These are phyloP conservation scores for Athene noctua DNA, from an alignment of 2,113 vertebrate genomes.

Conservation along the genomic window DNA sequence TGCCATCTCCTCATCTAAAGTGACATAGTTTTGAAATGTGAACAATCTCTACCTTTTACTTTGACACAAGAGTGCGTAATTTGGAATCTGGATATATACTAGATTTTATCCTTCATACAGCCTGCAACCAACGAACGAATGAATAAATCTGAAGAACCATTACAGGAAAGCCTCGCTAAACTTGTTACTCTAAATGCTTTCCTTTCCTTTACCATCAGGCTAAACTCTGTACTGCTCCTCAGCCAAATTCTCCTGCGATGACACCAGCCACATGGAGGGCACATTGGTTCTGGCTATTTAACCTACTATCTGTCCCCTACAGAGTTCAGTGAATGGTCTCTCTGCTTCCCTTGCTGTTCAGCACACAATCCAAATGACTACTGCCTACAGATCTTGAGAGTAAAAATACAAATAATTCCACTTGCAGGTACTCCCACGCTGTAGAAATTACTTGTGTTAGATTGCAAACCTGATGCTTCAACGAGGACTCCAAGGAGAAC, in stretches of 20 bases:
- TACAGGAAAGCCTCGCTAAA: not conserved
- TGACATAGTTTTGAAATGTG: not conserved
- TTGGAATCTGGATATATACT: not conserved
- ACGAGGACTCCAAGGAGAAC: not conserved
- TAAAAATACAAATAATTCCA: not conserved
- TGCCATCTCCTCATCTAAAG: not conserved
- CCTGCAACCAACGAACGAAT: not conserved
- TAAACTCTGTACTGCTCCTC: not conserved
- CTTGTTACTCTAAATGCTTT: not conserved
- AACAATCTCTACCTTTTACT: not conserved
- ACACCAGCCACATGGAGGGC: not conserved
- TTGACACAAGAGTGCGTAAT: not conserved
- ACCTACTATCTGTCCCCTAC: not conserved
- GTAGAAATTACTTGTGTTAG: not conserved
- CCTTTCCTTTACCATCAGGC: not conserved
- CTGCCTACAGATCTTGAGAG: not conserved
- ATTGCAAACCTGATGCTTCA: not conserved
- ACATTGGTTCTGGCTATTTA: not conserved
- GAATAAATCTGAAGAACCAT: not conserved
- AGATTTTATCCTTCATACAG: not conserved
- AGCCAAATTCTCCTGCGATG: not conserved
- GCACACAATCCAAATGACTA: not conserved
- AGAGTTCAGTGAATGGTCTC: not conserved
- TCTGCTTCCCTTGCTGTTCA: not conserved
- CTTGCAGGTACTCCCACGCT: not conserved